A percentile compares a stretch with the other conserved stretches of the same genome.
These are phyloP conservation scores for Drosophila lini DNA, from an alignment of 1,140 invertebrate species.

Conservation along the genomic window DNA sequence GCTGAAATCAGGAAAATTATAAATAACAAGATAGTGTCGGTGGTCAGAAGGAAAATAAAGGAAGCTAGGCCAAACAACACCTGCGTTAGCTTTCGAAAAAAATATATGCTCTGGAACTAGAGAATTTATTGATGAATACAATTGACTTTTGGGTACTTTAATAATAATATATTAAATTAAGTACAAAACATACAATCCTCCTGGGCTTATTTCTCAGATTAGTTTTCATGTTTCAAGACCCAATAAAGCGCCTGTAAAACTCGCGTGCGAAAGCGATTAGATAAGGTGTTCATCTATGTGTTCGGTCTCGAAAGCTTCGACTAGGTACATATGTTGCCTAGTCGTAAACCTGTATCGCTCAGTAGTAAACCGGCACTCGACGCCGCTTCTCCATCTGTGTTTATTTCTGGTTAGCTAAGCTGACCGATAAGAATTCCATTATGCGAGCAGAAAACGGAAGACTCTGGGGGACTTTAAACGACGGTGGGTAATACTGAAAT, in stretches of 20 bases:
- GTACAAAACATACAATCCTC: not conserved
- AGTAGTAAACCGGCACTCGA: constrained; percentile 30
- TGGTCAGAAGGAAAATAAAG: constrained; percentile 20
- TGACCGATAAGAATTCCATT: constrained; percentile 46
- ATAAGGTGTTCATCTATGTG: not conserved
- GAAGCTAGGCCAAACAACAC: not conserved
- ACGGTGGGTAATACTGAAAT: constrained; percentile 40
- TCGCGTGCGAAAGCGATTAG: constrained; percentile 28
- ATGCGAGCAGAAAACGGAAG: constrained; percentile 58
- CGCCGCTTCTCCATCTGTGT: not conserved
- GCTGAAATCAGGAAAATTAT: constrained; percentile 28
- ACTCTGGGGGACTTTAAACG: constrained; percentile 61
- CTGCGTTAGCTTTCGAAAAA: constrained; percentile 19
- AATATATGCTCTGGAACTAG: constrained; percentile 1
- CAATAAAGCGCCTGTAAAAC: not conserved
- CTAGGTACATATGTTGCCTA: constrained; percentile 19
- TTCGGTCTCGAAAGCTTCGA: constrained; percentile 20
- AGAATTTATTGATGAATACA: not conserved
- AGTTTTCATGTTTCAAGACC: constrained; percentile 1
- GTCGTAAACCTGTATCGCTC: constrained; percentile 39
- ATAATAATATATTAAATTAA: not conserved
- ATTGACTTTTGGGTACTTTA: not conserved
- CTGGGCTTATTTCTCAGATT: not conserved
- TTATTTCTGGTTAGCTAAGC: constrained; percentile 9
- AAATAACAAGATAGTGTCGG: constrained; percentile 14